Evolutionary conservation across 2,113 vertebrate species (phyloP).

Genomic region (Labeo rohita): DNA sequence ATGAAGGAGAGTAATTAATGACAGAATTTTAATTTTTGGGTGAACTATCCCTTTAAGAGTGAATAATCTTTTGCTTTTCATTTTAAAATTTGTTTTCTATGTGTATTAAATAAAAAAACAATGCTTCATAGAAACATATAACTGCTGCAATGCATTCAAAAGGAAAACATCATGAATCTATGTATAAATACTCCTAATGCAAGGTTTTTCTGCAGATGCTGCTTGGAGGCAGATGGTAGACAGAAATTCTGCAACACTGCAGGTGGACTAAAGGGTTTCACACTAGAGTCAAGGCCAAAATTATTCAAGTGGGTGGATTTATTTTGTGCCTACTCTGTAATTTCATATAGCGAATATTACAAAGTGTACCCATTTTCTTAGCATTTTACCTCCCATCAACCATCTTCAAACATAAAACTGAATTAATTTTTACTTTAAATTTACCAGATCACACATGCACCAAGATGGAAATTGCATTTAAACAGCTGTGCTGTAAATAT

Average conservation of each 20-base stretch:
- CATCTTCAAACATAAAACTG: neutral
- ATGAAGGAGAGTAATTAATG: too few relatives aligned
- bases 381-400: neutral
- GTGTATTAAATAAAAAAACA: neutral
- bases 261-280: neutral
- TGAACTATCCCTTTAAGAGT: too few relatives aligned
- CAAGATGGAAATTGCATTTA: neutral
- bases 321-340: neutral
- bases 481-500: neutral
- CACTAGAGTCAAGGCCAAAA: neutral
- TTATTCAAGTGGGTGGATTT: neutral
- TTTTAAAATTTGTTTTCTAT: neutral
- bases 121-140: neutral
- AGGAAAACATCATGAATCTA: neutral
- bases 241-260: neutral
- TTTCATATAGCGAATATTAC: neutral
- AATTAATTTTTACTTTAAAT: too few relatives aligned
- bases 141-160: neutral
- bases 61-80: too few relatives aligned
- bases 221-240: neutral
- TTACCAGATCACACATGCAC: neutral
- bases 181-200: neutral
- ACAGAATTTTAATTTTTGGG: too few relatives aligned
- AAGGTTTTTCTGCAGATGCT: conserved; percentile 9
- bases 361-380: neutral